Evolutionary conservation across 2,113 vertebrate species (phyloP).

Genomic region (Stegastes partitus): DNA sequence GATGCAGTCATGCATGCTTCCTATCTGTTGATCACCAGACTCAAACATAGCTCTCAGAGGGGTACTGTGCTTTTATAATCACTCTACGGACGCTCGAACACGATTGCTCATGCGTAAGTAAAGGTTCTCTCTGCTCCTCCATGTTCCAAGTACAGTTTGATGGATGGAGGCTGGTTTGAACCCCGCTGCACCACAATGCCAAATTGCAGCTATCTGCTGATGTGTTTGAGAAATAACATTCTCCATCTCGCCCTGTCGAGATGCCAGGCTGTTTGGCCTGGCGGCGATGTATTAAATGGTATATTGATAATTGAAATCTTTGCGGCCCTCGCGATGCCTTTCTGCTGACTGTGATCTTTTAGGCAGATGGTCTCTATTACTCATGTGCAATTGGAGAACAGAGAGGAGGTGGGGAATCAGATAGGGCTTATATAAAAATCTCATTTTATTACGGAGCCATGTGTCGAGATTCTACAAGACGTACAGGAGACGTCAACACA

Average conservation of each 20-base stretch:
- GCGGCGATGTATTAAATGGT: conserved; percentile 81
- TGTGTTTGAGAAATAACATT: conserved; percentile 80
- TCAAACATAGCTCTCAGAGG: conserved; percentile 38
- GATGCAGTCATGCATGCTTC: background rate
- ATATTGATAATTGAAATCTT: conserved; percentile 86
- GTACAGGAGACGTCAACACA: conserved; percentile 16
- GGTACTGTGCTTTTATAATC: conserved; percentile 44
- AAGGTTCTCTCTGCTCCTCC: conserved; percentile 39
- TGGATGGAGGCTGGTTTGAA: conserved; percentile 74
- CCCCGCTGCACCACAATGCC: conserved; percentile 44
- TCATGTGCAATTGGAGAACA: conserved; percentile 65
- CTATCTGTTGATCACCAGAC: conserved; percentile 33
- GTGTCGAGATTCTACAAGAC: conserved; percentile 18
- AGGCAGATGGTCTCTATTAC: conserved; percentile 81
- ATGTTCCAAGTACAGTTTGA: conserved; percentile 72
- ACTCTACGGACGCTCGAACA: conserved; percentile 31
- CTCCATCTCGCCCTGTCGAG: conserved; percentile 77
- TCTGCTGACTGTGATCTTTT: conserved; percentile 82
- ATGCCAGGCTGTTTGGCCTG: conserved; percentile 76
- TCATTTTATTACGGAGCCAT: conserved; percentile 20
- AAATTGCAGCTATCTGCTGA: conserved; percentile 81
- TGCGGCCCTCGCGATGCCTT: conserved; percentile 56
- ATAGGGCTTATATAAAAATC: conserved; percentile 26
- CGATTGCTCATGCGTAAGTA: conserved; percentile 38
- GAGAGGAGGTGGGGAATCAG: conserved; percentile 2